Evolutionary conservation across 1,140 invertebrate genomes (phyloP).

Genomic region (Lordiphosa mommai): DNA sequence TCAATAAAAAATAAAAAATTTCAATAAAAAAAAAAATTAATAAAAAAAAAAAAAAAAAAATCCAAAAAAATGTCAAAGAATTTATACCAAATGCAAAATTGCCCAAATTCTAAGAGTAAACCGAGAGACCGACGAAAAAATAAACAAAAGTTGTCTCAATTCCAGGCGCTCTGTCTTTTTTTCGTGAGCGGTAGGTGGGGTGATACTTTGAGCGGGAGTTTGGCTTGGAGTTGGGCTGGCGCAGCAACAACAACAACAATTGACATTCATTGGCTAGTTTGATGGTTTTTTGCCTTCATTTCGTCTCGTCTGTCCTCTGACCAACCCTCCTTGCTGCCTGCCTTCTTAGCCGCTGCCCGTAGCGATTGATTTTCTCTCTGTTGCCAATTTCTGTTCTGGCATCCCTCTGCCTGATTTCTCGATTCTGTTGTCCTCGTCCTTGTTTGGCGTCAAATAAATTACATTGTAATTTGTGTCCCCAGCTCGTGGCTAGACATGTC

Average conservation of each 20-base stretch:
- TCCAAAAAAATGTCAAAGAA: too few relatives aligned
- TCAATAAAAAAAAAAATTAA: too few relatives aligned
- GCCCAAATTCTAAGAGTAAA: too few relatives aligned
- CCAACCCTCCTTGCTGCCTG: conserved; percentile 7
- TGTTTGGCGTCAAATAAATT: conserved; percentile 72
- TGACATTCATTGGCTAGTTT: conserved; percentile 76
- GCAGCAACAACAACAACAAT: conserved; percentile 53
- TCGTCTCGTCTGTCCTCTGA: neutral
- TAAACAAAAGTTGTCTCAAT: too few relatives aligned
- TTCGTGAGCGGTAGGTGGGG: too few relatives aligned
- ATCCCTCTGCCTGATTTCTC: conserved; percentile 3
- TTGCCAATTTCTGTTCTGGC: conserved; percentile 22
- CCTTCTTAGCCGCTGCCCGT: conserved; percentile 20
- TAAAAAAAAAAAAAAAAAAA: too few relatives aligned
- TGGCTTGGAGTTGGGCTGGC: neutral
- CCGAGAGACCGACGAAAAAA: too few relatives aligned
- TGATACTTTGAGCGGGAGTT: too few relatives aligned
- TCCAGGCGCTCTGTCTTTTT: too few relatives aligned
- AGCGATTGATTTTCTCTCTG: conserved; percentile 68
- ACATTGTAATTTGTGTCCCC: conserved; percentile 75
- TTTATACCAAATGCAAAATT: too few relatives aligned
- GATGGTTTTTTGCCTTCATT: conserved; percentile 31
- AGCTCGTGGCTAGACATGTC: conserved; percentile 46
- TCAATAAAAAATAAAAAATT: too few relatives aligned
- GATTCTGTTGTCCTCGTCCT: neutral